Conservation (phyloP, 2,797 vertebrate species). For the Pipistrellus kuhlii region DNA sequence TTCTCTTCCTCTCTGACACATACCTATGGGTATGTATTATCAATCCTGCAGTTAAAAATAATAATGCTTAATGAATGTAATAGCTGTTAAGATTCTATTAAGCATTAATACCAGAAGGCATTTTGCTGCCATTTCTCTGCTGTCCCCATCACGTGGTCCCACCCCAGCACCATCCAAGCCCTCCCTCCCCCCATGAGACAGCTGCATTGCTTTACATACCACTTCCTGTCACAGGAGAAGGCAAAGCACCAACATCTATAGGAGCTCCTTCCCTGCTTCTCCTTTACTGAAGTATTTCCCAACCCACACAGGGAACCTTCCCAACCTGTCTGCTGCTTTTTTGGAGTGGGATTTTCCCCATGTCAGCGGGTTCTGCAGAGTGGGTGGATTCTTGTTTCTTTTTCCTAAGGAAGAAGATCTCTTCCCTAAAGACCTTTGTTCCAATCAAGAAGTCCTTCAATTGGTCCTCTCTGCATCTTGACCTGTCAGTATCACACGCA, state of each 20-base stretch:
- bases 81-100: neutral
- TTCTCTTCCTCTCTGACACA: neutral
- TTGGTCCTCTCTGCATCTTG: neutral
- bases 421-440: neutral
- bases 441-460: neutral
- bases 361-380: neutral
- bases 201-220: neutral
- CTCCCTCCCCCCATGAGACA: neutral
- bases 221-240: neutral
- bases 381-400: neutral
- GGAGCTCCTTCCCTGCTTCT: neutral
- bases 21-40: neutral
- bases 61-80: neutral
- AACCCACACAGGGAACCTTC: neutral
- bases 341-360: fast-evolving
- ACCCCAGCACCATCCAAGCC: neutral
- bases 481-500: neutral
- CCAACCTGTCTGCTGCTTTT: neutral
- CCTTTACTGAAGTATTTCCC: neutral
- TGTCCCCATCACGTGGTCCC: neutral
- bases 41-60: neutral
- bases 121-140: neutral
- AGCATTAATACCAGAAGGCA: neutral
- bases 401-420: neutral
- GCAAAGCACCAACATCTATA: neutral